Conservation (phyloP, 2,797 vertebrate genomes). For the Aeoliscus strigatus region DNA sequence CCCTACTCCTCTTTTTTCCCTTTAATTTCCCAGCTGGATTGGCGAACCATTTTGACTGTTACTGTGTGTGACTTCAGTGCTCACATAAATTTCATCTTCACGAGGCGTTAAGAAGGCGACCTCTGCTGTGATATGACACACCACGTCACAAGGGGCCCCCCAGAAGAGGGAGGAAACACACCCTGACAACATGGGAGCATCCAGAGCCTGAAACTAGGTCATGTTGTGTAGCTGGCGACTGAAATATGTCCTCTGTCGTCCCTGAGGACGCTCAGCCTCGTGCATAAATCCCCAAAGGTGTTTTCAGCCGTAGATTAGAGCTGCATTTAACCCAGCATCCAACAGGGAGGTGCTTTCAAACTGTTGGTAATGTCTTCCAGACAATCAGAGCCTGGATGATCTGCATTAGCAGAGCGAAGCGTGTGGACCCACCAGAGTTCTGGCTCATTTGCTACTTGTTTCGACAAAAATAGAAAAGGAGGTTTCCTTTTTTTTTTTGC, state of each 20-base stretch:
- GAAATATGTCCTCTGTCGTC: conserved; percentile 22
- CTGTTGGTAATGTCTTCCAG: conserved; percentile 59
- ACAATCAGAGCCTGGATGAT: conserved; percentile 44
- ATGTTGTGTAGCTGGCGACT: conserved; percentile 25
- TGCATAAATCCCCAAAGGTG: conserved; percentile 46
- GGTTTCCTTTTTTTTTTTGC: no score
- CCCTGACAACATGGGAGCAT: conserved; percentile 13
- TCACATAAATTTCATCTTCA: no score
- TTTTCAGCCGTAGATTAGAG: conserved; percentile 39
- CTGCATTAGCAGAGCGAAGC: conserved; percentile 25
- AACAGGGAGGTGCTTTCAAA: conserved; percentile 61
- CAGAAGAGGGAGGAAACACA: no score
- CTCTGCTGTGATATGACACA: no score
- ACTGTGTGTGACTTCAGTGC: conserved; percentile 43
- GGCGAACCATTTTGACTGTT: conserved; percentile 68
- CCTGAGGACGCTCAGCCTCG: conserved; percentile 4
- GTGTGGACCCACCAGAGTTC: conserved; percentile 22
- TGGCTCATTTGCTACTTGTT: no score
- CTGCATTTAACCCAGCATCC: no score
- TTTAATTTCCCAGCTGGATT: conserved; percentile 77
- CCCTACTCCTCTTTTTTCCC: conserved; percentile 32
- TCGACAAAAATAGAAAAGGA: no score
- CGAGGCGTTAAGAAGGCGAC: no score
- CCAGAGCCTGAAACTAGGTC: conserved; percentile 35
- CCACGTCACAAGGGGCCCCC: no score